Base-by-base conservation (phyloP, 2,113 vertebrate genomes). In the Agapornis roseicollis region DNA sequence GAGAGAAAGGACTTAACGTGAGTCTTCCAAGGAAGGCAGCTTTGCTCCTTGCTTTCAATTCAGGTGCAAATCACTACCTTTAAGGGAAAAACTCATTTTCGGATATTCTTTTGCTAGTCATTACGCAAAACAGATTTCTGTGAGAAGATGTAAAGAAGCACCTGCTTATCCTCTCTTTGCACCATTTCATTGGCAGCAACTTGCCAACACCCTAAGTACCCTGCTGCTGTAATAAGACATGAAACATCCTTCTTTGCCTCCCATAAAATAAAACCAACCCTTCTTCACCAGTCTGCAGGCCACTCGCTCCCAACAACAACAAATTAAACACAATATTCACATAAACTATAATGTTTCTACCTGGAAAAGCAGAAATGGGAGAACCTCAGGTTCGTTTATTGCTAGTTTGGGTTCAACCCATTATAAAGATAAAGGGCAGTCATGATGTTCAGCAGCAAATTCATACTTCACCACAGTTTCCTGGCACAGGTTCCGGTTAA, bases 381-480 rank as follows among this genome's bases (percentile, higher is more conserved):
- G 28, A 89, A 65, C 37, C 72, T 93, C 46, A 44, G 53, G 65
- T 16, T 12, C 77, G 58, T 84, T 95, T 94, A 90, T 44, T 88
- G 71, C 92, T 81, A 44, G 39, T 49, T 90, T 88, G 41, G 69
- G 80, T 92, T 81, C 69, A 78, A 47, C 18, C n/a, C 56, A 78
- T 74, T 74, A 78, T 53, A 78, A 85, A 52, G 76, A 88, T 52
- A 74, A 95, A 95, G 77, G 69, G 41, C 6, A 3, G 53, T 61
- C 61, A 39, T 28, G 56, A 65, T 39, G 27, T 65, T 94, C 83
- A 85, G 92, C 60, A 72, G 82, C 68, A 83, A 79, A 90, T 78
- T 81, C 42, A 14, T 68, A 87, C 58, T 70, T 88, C 77, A 81
- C 83, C 92, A 70, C 66, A 87, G 73, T 96, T 93, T 92, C 86